Base-by-base conservation (phyloP, 2,113 vertebrate species). In the Ceyx cyanopectus region DNA sequence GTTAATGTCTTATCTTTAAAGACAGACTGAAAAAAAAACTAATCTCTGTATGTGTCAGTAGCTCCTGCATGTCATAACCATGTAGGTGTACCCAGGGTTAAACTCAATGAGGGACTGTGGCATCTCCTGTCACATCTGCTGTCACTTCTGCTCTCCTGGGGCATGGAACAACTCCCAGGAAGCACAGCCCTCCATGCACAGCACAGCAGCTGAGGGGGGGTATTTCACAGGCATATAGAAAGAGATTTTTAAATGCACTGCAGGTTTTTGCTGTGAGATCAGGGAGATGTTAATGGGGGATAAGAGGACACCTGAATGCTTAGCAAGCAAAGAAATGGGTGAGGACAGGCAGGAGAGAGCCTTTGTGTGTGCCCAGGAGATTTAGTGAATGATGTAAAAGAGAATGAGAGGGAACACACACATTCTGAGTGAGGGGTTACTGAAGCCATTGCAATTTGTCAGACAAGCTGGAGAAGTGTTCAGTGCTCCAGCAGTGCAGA, bases 371-470 rank as follows among this genome's bases (percentile, higher is more conserved):
- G 62, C 84, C 72, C 40, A 15, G 85, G 85, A 45, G 85, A 53
- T 65, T 14, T 12, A 43, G 66, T 93, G 87, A 96, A 21, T 85
- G 91, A 80, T 91, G 85, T 56, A 50, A 74, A 92, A 74, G 82
- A 85, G 46, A 94, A 90, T 74, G 89, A 92, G 68, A 61, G 32
- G 48, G 45, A 84, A 53, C 46, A 4, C 14, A 3, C 11, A 16
- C 19, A 6, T 37, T 58, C 23, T 53, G 60, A 93, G 76, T 6
- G 2, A 57, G 87, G 68, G 77, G 70, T 74, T 92, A 61, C 41
- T 3, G 4, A 43, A 92, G 85, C 60, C 81, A 37, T 89, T 93
- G 60, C 79, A 74, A 73, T 94, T 91, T 92, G 87, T 85, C 95
- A 87, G 81, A 30, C 66, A 86, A 76, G 29, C 87, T 88, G 85